Base-by-base conservation (phyloP, 2,888 invertebrate genomes). In the Hypsopygia costalis region DNA sequence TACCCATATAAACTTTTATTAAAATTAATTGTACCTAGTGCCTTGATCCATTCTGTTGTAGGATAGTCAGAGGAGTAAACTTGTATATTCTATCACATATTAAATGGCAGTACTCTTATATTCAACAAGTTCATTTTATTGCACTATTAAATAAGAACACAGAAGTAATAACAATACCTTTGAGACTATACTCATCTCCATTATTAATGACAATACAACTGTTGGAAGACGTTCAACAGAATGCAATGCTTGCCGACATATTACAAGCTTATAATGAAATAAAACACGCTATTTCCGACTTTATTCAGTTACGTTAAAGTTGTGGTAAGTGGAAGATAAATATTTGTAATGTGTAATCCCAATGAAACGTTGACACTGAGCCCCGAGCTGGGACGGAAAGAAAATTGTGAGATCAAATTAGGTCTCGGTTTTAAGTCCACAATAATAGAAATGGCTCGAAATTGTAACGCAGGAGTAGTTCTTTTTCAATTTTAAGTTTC, bases 321-420 rank as follows among this genome's bases (percentile, higher is more conserved):
- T 25, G 29, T 39, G n/a, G 1, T 0, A 11, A 46, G 8, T 22
- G 20, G 64, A 36, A 65, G 12, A 27, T n/a, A 30, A 47, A 58
- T 37, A 40, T 55, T 73, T 54, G 77, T 62, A 58, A 56, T 61
- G 44, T 67, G 68, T 79, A 81, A 80, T 80, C 81, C 77, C 68
- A 78, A 79, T 75, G 81, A 81, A 82, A 81, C 76, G 80, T 77
- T 78, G 81, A 81, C 81, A 80, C 71, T 79, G 76, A 80, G 81
- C 81, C 69, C 62, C 72, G 54, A 71, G 74, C 69, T 62, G 62
- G 51, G 63, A 63, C 58, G 67, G 62, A 64, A 69, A 74, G 76
- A 79, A 80, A 80, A 82, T 83, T 81, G 81, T 77, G 55, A 76
- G 80, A 82, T 81, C 75, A 79, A 82, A 82, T 82, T 81, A 82